Evolutionary conservation across 53 echinoderm and acorn worm genomes (phyloP).

Genomic region (Antedon mediterranea): DNA sequence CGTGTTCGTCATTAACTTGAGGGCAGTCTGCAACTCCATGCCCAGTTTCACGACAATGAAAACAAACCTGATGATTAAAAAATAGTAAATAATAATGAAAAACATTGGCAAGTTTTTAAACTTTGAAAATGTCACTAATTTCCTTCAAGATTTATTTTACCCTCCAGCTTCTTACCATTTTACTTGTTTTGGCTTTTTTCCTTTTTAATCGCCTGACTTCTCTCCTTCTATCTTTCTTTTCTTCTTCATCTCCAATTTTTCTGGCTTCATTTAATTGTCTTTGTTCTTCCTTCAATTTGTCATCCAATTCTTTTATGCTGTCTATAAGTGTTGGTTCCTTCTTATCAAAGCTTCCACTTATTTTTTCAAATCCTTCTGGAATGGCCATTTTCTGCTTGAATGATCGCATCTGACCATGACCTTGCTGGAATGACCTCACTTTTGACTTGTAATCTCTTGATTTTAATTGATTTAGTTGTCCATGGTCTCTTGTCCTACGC

Average conservation of each 20-base stretch:
- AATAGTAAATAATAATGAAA: background rate
- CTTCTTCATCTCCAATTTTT: background rate
- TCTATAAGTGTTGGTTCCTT: background rate
- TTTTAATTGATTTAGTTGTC: background rate
- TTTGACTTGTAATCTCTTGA: background rate
- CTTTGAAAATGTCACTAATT: background rate
- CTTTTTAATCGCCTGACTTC: slow-evolving; percentile 62
- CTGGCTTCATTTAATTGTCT: background rate
- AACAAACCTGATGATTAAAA: slow-evolving; percentile 40
- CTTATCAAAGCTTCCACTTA: background rate
- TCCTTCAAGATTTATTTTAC: background rate
- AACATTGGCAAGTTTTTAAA: background rate
- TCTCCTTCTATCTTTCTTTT: slow-evolving; percentile 52
- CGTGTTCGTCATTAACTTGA: slow-evolving; percentile 47
- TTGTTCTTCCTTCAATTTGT: slow-evolving; percentile 1
- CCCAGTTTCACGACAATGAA: slow-evolving; percentile 68
- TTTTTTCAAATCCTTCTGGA: background rate
- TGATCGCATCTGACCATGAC: background rate
- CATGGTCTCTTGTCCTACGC: background rate
- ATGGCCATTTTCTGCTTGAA: background rate
- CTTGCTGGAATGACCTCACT: slow-evolving; percentile 3
- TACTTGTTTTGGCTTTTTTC: slow-evolving; percentile 29
- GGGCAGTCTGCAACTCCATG: slow-evolving; percentile 76
- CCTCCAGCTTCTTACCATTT: slow-evolving; percentile 24
- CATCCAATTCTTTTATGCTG: background rate